phyloP scores from a whole-genome alignment of 2,888 invertebrate genomes.

The Eupithecia subumbrata region DNA sequence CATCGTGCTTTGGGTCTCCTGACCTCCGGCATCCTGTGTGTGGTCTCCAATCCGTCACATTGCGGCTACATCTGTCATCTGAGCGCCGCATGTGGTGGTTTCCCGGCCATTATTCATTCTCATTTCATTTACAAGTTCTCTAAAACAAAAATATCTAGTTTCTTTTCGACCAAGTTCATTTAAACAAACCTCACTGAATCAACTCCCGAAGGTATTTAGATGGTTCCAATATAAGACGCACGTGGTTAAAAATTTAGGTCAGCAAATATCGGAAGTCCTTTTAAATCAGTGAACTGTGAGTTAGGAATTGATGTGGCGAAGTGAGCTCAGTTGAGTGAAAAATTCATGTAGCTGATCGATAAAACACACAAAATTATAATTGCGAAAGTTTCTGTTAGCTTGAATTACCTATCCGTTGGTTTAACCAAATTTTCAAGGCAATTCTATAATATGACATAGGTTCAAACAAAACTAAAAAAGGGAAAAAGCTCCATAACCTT shows the following conservation, averaged over 20 bases:
- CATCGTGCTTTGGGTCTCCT: background rate
- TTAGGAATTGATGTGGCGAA: background rate
- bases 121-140: background rate
- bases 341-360: background rate
- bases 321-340: background rate
- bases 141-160: background rate
- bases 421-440: background rate
- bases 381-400: background rate
- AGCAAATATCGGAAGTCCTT: constrained; percentile 8
- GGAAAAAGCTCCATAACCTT: background rate
- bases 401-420: background rate
- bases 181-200: background rate
- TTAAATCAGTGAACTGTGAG: constrained; percentile 7
- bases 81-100: background rate
- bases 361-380: background rate
- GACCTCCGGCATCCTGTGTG: background rate
- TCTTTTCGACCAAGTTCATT: background rate
- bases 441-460: background rate
- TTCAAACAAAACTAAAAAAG: background rate
- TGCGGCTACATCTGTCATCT: background rate
- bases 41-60: background rate
- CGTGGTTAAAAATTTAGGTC: constrained; percentile 8
- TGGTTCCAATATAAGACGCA: background rate
- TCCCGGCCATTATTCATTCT: background rate
- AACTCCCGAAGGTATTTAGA: background rate